Evolutionary conservation across 2,797 vertebrate genomes (phyloP), one percentile per base, ranked within the genome.

Genomic region (Trichosurus vulpecula): DNA sequence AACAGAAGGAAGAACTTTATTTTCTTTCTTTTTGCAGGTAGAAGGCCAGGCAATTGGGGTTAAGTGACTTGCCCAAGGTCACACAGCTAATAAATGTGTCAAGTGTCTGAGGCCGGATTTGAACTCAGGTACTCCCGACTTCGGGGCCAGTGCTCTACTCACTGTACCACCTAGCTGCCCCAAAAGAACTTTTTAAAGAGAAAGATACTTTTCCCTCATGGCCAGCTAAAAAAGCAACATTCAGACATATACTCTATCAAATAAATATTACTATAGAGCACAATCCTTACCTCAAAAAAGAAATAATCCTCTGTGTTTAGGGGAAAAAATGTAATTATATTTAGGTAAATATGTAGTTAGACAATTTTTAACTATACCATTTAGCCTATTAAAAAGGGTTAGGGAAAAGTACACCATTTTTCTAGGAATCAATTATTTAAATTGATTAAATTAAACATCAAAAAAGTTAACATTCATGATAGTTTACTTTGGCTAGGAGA

Each of bases 361-460:
- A 41, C 1, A 81, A 0, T 35, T 94, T 90, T 92, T 57, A 94
- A 35, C 6, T 90, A 92, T 91, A 53, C 14, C 22, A 61, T 56
- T 19, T 94, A 56, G 41, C 47, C 41, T 47, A 9, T 93, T 54
- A 87, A 94, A 92, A 94, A 57, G 53, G 16, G 57, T 97, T 90
- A 54, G 52, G 22, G 54, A 16, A 93, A 47, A 95, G 66, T 58
- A 56, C 87, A 92, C 54, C 10, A 8, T 13, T 93, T 95, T 96
- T 90, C 92, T 87, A 91, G 90, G 47, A 97, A 93, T 95, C 95
- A 90, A 90, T 94, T 29, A 92, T 93, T 95, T 90, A 96, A 96
- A 90, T 92, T 81, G n/a, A 47, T 47, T 47, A 74, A 74, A 41
- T 74, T 74, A 47, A 81, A 47, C 57, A 27, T 56, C 94, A 93